Base-by-base conservation (phyloP, 2,113 vertebrate genomes). In the Phrynocephalus versicolor region DNA sequence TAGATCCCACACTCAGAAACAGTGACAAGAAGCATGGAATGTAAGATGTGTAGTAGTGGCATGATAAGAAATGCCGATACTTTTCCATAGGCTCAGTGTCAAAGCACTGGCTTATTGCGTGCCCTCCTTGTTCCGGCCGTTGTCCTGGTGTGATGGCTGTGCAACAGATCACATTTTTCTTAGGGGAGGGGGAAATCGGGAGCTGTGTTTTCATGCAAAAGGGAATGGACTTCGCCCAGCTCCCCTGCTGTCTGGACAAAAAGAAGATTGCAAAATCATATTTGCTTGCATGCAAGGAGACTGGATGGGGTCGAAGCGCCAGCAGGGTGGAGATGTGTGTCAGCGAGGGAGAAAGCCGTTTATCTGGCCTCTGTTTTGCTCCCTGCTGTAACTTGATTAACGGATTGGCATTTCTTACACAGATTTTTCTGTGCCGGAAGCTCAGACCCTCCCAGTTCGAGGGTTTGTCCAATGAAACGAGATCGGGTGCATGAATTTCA, bases 231-330 rank as follows among this genome's bases (percentile, higher is more conserved):
- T 92, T 93, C 88, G 88, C 89, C 85, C 90, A 87, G 84, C 88
- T 85, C 80, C 85, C 90, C 89, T 90, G 88, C 92, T 90, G 91
- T 87, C 86, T 94, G 78, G 3, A 91, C 93, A 91, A 89, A 92
- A 90, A 89, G 84, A 89, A 87, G 80, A 90, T 93, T 90, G 90
- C 89, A 91, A 88, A 92, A 92, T 89, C 89, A 89, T 82, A 82
- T 80, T 90, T 87, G 82, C 35, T 73, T 35, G 3, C 62, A 51
- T 55, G 30, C 30, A 51, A 19, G 2, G 30, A 65, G n/a, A 65
- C 15, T 55, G 19, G 41, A 23, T 51, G 79, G 37, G 78, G 60
- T 23, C 21, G n/a, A n/a, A n/a, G n/a, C n/a, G 25, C 1, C 73
- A n/a, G 27, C 25, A 18, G 18, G 23, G 6, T 35, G 6, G 19